Conservation (phyloP, 2,888 invertebrate genomes). For the Eremobia ochroleuca region DNA sequence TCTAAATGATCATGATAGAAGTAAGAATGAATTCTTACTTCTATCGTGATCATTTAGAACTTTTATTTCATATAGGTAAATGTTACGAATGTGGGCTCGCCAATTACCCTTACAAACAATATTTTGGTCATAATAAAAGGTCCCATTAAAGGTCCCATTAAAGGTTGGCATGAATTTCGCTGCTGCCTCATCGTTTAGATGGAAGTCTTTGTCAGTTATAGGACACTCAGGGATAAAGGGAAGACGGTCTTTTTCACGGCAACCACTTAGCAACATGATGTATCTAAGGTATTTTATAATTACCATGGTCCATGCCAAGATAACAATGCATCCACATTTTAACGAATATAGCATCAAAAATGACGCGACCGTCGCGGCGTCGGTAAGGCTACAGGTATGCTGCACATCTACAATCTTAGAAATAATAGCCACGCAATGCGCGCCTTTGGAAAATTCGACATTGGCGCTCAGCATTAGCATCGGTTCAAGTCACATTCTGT, state of each 20-base stretch:
- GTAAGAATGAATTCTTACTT: no score
- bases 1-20: no score
- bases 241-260: background rate
- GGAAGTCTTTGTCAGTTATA: background rate
- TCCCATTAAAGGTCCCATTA: no score
- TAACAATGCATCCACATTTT: conserved; percentile 68
- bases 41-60: background rate
- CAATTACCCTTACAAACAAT: background rate
- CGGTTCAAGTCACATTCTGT: background rate
- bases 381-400: conserved; percentile 70
- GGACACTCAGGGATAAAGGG: background rate
- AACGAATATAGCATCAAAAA: conserved; percentile 76
- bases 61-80: no score
- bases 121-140: no score
- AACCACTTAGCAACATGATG: background rate
- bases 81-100: background rate
- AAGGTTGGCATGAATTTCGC: background rate
- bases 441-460: background rate
- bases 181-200: background rate
- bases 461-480: conserved; percentile 4
- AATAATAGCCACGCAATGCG: background rate
- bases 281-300: conserved; percentile 5
- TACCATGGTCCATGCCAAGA: conserved; percentile 76
- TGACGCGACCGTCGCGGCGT: conserved; percentile 68
- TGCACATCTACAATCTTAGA: conserved; percentile 42